Evolutionary conservation across 2,888 invertebrate species (phyloP), one percentile per base, ranked within the genome.

Genomic region (Tortrix viridana): DNA sequence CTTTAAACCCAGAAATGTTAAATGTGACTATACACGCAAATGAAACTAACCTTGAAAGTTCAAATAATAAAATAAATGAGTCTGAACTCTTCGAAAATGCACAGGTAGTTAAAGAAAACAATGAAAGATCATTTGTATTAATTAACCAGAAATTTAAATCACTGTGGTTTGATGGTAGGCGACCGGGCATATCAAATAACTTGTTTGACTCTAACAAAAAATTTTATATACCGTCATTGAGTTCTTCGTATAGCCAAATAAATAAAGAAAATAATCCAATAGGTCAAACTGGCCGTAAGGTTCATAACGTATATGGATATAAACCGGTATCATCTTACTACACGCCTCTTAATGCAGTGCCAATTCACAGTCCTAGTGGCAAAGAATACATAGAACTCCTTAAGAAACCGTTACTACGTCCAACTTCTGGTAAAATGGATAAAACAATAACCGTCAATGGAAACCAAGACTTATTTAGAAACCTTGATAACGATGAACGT

Each of bases 51-150:
- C 65, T 71, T 57, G 64, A 67, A 64, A 68, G 38, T 38, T 54
- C 37, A 48, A 22, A 54, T 54, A 67, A 67, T 55, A 56, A 52
- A 19, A 62, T 70, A 14, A 69, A 63, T 65, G 79, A 85, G 19
- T 76, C 73, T 12, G 79, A 78, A 53, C 59, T 89, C 53, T 82
- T 77, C 54, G 75, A 82, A 64, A 67, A 80, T 49, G 74, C 67
- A 3, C 69, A 69, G 2, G 67, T n/a, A 9, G 32, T 26, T n/a
- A 66, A 58, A 60, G 43, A 58, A 58, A 57, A 48, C 19, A 81
- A 75, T 65, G 82, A 84, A 73, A 78, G 89, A 68, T 84, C 90
- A 20, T 85, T 81, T 60, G 73, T 89, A n/a, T 84, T 74, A 50
- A 74, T 86, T 22, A 84, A 86, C 50, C 79, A 81, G 66, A 81